Evolutionary conservation across 53 echinoderm and acorn worm genomes (phyloP).

Genomic region (Crossaster papposus): DNA sequence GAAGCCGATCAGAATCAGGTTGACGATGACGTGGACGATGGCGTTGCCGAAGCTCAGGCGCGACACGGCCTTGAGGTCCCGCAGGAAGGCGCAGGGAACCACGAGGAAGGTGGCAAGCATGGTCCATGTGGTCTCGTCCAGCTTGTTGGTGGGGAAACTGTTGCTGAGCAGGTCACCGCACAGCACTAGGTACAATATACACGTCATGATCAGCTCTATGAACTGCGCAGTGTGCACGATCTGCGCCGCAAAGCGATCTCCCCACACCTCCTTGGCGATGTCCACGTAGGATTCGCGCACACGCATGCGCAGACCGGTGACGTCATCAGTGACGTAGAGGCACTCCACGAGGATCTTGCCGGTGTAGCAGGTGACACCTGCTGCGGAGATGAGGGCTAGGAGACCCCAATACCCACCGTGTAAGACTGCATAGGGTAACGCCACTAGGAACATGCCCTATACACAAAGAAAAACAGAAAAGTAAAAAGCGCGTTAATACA

Average conservation of each 20-base stretch:
- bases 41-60: slow-evolving; percentile 96
- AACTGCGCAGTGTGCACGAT: slow-evolving; percentile 98
- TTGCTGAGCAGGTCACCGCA: slow-evolving; percentile 92
- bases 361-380: slow-evolving; percentile 90
- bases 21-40: slow-evolving; percentile 90
- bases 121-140: slow-evolving; percentile 88
- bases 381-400: slow-evolving; percentile 74
- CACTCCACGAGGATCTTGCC: slow-evolving; percentile 93
- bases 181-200: slow-evolving; percentile 94
- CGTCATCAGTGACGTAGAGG: slow-evolving; percentile 82
- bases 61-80: slow-evolving; percentile 92
- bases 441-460: slow-evolving; percentile 98
- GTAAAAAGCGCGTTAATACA: too few relatives aligned
- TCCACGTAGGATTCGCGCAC: slow-evolving; percentile 96
- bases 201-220: slow-evolving; percentile 98
- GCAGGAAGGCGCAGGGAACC: slow-evolving; percentile 96
- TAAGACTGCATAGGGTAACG: slow-evolving; percentile 92
- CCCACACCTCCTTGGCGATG: slow-evolving; percentile 95
- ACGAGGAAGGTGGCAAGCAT: slow-evolving; percentile 83
- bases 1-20: slow-evolving; percentile 81
- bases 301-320: slow-evolving; percentile 80
- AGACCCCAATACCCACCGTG: slow-evolving; percentile 98
- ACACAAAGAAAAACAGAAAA: slow-evolving; percentile 28
- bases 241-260: slow-evolving; percentile 83
- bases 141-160: slow-evolving; percentile 62